Conservation (phyloP, 2,888 invertebrate species). For the Cheilosia vernalis region DNA sequence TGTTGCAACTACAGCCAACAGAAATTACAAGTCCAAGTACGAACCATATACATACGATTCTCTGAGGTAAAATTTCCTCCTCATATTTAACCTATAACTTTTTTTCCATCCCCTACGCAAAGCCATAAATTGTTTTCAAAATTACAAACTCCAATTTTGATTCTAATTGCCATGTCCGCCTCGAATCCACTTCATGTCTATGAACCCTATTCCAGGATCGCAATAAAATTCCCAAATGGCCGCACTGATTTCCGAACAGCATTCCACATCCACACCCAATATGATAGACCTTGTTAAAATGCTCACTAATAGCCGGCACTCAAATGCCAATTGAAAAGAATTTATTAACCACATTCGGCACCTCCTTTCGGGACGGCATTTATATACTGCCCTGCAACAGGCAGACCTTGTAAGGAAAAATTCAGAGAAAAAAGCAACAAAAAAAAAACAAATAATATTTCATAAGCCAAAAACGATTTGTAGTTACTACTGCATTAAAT, state of each 20-base stretch:
- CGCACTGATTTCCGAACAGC: slow-evolving; percentile 12
- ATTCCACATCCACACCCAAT: slow-evolving; percentile 12
- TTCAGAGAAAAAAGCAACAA: background rate
- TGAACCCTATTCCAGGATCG: background rate
- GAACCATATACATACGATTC: too few relatives aligned
- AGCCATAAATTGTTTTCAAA: too few relatives aligned
- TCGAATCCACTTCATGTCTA: background rate
- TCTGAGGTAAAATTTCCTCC: too few relatives aligned
- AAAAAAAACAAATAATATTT: background rate
- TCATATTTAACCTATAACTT: too few relatives aligned
- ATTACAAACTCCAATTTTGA: too few relatives aligned
- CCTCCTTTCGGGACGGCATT: slow-evolving; percentile 22
- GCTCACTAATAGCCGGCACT: slow-evolving; percentile 51
- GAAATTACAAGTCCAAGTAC: too few relatives aligned
- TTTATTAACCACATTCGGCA: slow-evolving; percentile 57
- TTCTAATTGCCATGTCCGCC: slow-evolving; percentile 4
- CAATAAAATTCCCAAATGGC: slow-evolving; percentile 13
- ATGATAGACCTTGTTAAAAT: slow-evolving; percentile 53
- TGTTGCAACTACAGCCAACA: too few relatives aligned
- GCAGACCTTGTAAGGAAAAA: slow-evolving; percentile 39
- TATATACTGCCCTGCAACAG: background rate
- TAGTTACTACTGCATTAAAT: slow-evolving; percentile 66
- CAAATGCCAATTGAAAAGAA: slow-evolving; percentile 61
- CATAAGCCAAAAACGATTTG: slow-evolving; percentile 59
- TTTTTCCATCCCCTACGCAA: too few relatives aligned